Evolutionary conservation across 2,888 invertebrate genomes (phyloP), one percentile per base, ranked within the genome.

Genomic region (Mamestra brassicae): DNA sequence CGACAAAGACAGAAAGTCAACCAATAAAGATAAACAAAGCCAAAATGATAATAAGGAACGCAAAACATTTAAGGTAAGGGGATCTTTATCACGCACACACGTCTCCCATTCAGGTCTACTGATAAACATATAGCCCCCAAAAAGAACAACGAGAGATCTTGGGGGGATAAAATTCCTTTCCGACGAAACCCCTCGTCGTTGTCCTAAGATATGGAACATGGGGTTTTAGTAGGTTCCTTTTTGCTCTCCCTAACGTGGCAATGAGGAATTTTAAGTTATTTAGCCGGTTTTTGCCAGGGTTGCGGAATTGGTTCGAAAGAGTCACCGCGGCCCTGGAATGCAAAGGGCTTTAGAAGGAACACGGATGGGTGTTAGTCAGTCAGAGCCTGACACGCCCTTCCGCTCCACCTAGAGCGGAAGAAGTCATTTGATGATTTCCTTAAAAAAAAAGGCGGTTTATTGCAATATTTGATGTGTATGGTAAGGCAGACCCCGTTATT

Each of bases 101-200:
- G 83, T 67, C 52, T 26, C 67, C 61, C 52, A 50, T 81, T 36
- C 52, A 66, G 36, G 54, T 77, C 13, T 45, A 11, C 78, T 77
- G 78, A 83, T 78, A 78, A 78, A 62, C 68, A 54, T 50, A 34
- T 38, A 62, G 4, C 38, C 52, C 13, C 42, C 6, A 0, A 78
- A 83, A 62, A 77, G 61, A 77, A 78, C 34, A 54, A 38, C 34
- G 57, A 2, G 4, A 83, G 78, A 78, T 78, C 52, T 83, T 17
- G 3, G 78, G 78, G 83, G 57, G 83, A 78, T 83, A 82, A 76
- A 50, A 65, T 50, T 55, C 66, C n/a, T 65, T 36, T 76, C 5
- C 36, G 26, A 36, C 17, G 7, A 17, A 34, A 42, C 65, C 77
- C 60, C n/a, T 10, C 6, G 62, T 15, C 17, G 50, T 17, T 15